Base-by-base conservation (phyloP, 2,888 invertebrate species). In the Melangyna quadrimaculata region DNA sequence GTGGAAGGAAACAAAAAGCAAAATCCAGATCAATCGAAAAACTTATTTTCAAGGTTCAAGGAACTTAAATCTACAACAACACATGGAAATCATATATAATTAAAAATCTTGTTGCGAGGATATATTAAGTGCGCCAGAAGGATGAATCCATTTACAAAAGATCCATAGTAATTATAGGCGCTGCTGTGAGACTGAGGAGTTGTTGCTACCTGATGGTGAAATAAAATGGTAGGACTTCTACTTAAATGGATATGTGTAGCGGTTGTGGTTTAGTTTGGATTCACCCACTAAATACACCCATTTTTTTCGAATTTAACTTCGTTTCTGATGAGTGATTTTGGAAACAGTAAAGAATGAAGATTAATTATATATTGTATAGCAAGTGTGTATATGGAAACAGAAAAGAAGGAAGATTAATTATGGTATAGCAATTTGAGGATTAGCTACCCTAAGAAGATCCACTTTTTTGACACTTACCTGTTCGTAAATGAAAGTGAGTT, bases 201-300 rank as follows among this genome's bases (percentile, higher is more conserved):
- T 45, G 45, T 65, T 45, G 81, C 81, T 82, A 82, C 82, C 82
- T 82, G 70, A 29, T 48, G 17, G 12, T 24, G 8, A n/a, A 19
- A 1, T 9, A 40, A 32, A 8, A 9, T 17, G 7, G 22, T 29
- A 57, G 51, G 67, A 70, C 27, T 37, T 17, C n/a, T n/a, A n/a
- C n/a, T n/a, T 55, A 37, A 55, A 8, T 2, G 32, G 12, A 57
- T 35, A 12, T 40, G 29, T 35, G 59, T 40, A 57, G 63, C 22
- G 51, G 67, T 53, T 80, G 73, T 55, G 53, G 69, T 67, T 59
- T 67, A 67, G 67, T 61, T 35, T 53, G 67, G 78, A 53, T 73
- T 57, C 72, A 82, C 78, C 82, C 82, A 69, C 82, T 69, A 53
- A 78, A 61, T 63, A 82, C 78, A 32, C 82, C 82, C 73, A 78